Conservation (phyloP, 1,140 invertebrate genomes). For the Tetramorium parvispinum region DNA sequence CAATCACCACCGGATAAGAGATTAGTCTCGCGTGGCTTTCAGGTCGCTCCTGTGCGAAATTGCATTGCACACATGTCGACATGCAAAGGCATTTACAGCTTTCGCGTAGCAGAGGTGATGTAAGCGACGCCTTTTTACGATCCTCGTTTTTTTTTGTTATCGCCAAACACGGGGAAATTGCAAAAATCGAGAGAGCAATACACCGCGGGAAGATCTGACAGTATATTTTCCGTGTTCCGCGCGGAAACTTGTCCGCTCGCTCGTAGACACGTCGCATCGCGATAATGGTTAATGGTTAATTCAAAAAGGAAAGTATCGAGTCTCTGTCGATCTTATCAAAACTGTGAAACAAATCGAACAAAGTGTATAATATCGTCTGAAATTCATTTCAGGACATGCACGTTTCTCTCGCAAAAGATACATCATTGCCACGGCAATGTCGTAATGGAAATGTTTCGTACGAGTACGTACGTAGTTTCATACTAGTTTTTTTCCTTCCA, state of each 20-base stretch:
- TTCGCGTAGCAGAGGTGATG: neutral
- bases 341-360: neutral
- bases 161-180: conserved; percentile 27
- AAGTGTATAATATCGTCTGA: neutral
- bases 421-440: neutral
- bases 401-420: conserved; percentile 11
- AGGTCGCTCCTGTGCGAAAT: conserved; percentile 16
- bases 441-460: neutral
- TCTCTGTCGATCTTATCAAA: conserved; percentile 29
- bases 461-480: neutral
- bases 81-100: conserved; percentile 1
- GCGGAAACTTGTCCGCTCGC: neutral
- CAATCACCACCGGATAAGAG: conserved; percentile 49
- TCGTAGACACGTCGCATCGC: neutral
- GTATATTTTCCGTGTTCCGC: neutral
- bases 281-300: conserved; percentile 16
- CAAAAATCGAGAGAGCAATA: neutral
- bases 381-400: neutral
- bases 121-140: conserved; percentile 38
- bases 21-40: conserved; percentile 45
- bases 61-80: neutral
- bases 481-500: neutral
- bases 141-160: neutral
- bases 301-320: conserved; percentile 30
- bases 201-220: conserved; percentile 2